Base-by-base conservation (phyloP, 2,888 invertebrate species). In the Drosophila subsilvestris region DNA sequence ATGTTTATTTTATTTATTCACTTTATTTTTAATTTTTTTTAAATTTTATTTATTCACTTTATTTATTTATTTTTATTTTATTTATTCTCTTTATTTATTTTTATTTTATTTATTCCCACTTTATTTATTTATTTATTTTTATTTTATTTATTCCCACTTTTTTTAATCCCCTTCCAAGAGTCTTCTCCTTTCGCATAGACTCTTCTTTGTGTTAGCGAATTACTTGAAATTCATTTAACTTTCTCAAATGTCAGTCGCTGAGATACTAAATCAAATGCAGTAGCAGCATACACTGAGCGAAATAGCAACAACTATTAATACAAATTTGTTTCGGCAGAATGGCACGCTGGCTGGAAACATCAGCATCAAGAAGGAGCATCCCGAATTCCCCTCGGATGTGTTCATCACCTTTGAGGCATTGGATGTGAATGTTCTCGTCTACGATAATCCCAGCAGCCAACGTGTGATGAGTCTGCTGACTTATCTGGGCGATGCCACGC, bases 341-440 rank as follows among this genome's bases (percentile, higher is more conserved):
- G 96, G 95, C 22, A 94, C 94, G 2, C 90, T 96, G 53, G 96
- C 94, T 4, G 96, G 96, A 0, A 96, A 96, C 81, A 89, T 96
- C 49, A 94, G 94, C 91, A 93, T 95, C 54, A 96, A 96, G 89
- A 93, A 95, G 82, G 88, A 92, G 14, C 93, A 95, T 75, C 93
- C 91, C 0, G 95, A 95, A 43, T 96, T 96, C 85, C 94, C 95
- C 1, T 96, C 96, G 0, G 96, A 96, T 83, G 85, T 96, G 7
- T 95, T 94, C 78, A 90, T 95, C 9, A 89, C 93, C 0, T 90
- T 94, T 1, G 93, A 92, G 62, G 83, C 90, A 0, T 57, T 90
- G 8, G 83, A 91, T 80, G 90, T 75, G 0, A 76, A 80, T 45
- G 80, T 92, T 0, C 54, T 88, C 20, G 65, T 86, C 12, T 58